Conservation (phyloP, 2,888 invertebrate genomes). For the Rhagium mordax region DNA sequence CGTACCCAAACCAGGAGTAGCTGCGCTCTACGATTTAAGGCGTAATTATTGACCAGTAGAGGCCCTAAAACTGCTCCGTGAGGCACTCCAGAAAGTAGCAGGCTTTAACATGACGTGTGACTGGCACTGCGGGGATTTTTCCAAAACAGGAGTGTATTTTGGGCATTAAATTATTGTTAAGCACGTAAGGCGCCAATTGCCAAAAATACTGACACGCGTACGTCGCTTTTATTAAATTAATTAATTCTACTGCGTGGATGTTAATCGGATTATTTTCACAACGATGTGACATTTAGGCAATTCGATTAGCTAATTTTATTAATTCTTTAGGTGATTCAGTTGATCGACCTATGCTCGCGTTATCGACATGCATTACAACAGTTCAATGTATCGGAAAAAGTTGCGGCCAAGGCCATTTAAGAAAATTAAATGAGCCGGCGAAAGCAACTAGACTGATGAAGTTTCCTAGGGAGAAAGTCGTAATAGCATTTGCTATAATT, state of each 20-base stretch:
- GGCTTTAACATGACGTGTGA: too few species aligned
- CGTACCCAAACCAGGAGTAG: too few species aligned
- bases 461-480: background rate
- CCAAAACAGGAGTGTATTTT: too few species aligned
- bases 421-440: background rate
- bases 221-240: too few species aligned
- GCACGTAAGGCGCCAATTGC: too few species aligned
- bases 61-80: too few species aligned
- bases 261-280: background rate
- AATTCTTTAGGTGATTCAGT: background rate
- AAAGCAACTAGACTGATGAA: background rate
- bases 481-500: background rate
- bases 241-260: background rate
- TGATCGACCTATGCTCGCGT: background rate
- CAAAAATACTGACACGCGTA: too few species aligned
- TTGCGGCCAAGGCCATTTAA: background rate
- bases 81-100: too few species aligned
- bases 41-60: too few species aligned
- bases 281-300: background rate
- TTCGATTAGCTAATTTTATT: background rate
- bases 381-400: background rate
- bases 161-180: too few species aligned
- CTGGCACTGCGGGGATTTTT: too few species aligned
- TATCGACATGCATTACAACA: background rate
- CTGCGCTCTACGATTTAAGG: too few species aligned